Conservation (phyloP, 2,797 vertebrate species). For the Diceros bicornis region DNA sequence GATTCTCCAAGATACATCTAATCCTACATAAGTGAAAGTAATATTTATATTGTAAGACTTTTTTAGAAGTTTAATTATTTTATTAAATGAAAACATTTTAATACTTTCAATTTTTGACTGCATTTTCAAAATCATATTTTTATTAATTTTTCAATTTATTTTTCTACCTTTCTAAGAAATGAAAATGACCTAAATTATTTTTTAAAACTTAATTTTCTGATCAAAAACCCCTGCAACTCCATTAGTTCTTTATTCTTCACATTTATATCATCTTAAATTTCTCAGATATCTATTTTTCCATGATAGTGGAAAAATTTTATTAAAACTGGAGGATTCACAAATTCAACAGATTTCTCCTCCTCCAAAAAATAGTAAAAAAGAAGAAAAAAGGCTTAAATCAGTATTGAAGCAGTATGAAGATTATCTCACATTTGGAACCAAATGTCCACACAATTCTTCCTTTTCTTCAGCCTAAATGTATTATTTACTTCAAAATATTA, state of each 20-base stretch:
- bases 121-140: conserved; percentile 20
- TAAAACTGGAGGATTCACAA: neutral
- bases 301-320: neutral
- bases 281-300: too few species aligned
- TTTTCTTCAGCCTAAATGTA: neutral
- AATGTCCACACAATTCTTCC: neutral
- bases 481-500: conserved; percentile 46
- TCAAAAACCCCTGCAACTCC: neutral
- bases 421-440: neutral
- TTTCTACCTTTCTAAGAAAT: conserved; percentile 24
- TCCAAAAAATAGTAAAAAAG: neutral
- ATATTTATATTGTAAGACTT: conserved; percentile 18
- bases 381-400: neutral
- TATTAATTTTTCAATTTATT: conserved; percentile 33
- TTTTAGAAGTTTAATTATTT: conserved; percentile 35
- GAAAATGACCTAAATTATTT: conserved; percentile 32
- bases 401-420: neutral
- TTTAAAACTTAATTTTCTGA: conserved; percentile 3
- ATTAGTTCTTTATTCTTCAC: conserved; percentile 35
- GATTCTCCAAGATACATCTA: conserved; percentile 54
- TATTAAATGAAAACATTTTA: conserved; percentile 62
- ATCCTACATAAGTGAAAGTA: conserved; percentile 28
- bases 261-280: neutral
- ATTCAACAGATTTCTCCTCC: neutral
- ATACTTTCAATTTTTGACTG: conserved; percentile 20